A percentile compares a stretch with the other conserved stretches of the same genome.
These are phyloP conservation scores for Pelmatolapia mariae DNA, from an alignment of 2,113 vertebrate species.

Conservation along the genomic window DNA sequence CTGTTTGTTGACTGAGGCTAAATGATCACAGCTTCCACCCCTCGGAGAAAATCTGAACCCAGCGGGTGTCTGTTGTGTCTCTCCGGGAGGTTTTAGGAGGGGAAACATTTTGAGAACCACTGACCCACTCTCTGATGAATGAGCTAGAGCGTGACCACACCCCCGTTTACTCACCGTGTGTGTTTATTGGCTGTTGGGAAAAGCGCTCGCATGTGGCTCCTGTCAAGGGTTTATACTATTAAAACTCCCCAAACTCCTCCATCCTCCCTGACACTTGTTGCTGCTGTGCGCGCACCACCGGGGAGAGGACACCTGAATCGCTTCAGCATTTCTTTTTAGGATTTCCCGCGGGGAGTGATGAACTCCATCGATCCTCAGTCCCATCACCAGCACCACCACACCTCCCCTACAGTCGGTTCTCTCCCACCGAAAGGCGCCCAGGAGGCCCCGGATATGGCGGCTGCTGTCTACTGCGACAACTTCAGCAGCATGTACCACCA, in stretches of 20 bases:
- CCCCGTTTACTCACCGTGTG: background rate
- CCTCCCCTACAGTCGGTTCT: constrained; percentile 67
- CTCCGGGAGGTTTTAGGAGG: background rate
- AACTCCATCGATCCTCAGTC: constrained; percentile 78
- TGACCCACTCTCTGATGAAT: background rate
- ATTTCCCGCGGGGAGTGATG: constrained; percentile 69
- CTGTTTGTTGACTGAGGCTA: background rate
- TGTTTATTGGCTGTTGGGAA: constrained; percentile 46
- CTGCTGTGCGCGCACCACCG: constrained; percentile 20
- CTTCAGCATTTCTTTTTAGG: constrained; percentile 19
- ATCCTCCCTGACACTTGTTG: constrained; percentile 38
- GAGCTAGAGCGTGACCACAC: constrained; percentile 21
- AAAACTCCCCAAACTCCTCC: constrained; percentile 26
- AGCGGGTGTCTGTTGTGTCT: background rate
- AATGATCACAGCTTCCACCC: background rate
- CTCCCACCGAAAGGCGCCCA: constrained; percentile 74
- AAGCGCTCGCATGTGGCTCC: constrained; percentile 6
- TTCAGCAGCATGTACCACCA: constrained; percentile 83
- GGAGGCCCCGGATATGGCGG: constrained; percentile 81
- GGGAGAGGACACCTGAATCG: constrained; percentile 18
- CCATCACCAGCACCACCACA: constrained; percentile 58
- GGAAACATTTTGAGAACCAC: background rate
- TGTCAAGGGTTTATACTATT: constrained; percentile 29
- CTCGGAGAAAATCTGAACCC: background rate
- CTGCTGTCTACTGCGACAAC: constrained; percentile 83